Conservation (phyloP, 2,797 vertebrate genomes). For the Pangasius larnaudii region DNA sequence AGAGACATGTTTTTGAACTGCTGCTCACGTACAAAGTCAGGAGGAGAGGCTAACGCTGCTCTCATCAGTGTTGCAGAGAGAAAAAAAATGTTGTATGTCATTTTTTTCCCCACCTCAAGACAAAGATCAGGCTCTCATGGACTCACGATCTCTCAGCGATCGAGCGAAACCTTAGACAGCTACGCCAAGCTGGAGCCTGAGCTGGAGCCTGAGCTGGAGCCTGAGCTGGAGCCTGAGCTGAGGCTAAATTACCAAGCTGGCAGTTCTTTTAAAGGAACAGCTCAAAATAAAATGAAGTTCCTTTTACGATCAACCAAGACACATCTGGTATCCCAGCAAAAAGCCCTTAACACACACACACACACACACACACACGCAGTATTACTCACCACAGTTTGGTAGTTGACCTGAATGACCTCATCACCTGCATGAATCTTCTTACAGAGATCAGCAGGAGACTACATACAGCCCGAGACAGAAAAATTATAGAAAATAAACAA, state of each 20-base stretch:
- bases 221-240: constrained; percentile 1
- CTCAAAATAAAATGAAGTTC: not conserved
- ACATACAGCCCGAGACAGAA: constrained; percentile 12
- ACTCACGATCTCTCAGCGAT: not conserved
- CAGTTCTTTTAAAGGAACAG: constrained; percentile 2
- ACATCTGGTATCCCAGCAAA: not conserved
- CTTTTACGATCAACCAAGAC: not conserved
- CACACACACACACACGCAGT: constrained; percentile 13
- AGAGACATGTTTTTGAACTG: not conserved
- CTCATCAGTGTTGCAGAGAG: not conserved
- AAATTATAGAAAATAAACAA: not conserved
- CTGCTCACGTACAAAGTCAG: constrained; percentile 6
- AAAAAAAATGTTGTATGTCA: no score
- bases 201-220: constrained; percentile 1
- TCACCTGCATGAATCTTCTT: constrained; percentile 70
- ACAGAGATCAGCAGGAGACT: constrained; percentile 69
- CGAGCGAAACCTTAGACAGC: not conserved
- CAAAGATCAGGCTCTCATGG: not conserved
- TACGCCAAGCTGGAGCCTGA: no score
- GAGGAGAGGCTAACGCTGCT: not conserved
- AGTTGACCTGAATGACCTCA: constrained; percentile 70
- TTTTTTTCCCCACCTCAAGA: not conserved
- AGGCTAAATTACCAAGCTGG: no score
- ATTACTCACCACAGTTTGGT: constrained; percentile 64
- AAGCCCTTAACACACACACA: not conserved